phyloP scores from a whole-genome alignment of 2,113 vertebrate species.

The Nannobrachium achirus region DNA sequence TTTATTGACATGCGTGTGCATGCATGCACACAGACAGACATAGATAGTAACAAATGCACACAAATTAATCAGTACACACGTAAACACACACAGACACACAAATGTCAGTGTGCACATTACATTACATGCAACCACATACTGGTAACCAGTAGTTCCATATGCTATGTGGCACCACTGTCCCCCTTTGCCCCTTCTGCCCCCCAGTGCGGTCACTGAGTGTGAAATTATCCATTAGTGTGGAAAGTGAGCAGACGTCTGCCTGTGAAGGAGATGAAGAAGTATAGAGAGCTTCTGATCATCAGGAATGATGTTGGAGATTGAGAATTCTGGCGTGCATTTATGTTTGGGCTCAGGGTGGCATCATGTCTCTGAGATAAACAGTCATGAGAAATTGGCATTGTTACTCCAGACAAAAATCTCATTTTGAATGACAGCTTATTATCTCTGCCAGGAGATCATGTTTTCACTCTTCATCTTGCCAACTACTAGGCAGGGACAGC shows the following conservation, averaged over 20 bases:
- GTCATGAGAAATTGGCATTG: conserved; percentile 52
- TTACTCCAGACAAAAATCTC: conserved; percentile 66
- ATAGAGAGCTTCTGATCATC: conserved; percentile 17
- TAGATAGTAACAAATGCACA: conserved; percentile 7
- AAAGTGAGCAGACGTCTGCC: conserved; percentile 55
- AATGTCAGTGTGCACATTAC: conserved; percentile 25
- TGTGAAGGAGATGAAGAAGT: conserved; percentile 44
- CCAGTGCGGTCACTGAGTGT: conserved; percentile 27
- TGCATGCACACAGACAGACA: conserved; percentile 6
- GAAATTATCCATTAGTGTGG: conserved; percentile 58
- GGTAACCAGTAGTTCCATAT: conserved; percentile 42
- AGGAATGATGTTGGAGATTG: no score
- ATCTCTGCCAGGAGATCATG: no score
- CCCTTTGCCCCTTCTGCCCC: conserved; percentile 1
- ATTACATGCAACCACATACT: conserved; percentile 41
- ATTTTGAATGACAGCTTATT: conserved; percentile 5
- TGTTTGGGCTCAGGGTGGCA: conserved; percentile 47
- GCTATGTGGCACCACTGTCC: conserved; percentile 6
- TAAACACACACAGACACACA: conserved; percentile 7
- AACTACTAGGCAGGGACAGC: no score
- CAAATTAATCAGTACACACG: background rate
- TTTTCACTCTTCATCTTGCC: no score
- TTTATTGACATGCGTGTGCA: no score
- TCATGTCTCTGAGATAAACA: conserved; percentile 29
- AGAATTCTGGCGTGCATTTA: conserved; percentile 49